phyloP scores from a whole-genome alignment of 2,797 vertebrate species.

The Amniataba percoides region DNA sequence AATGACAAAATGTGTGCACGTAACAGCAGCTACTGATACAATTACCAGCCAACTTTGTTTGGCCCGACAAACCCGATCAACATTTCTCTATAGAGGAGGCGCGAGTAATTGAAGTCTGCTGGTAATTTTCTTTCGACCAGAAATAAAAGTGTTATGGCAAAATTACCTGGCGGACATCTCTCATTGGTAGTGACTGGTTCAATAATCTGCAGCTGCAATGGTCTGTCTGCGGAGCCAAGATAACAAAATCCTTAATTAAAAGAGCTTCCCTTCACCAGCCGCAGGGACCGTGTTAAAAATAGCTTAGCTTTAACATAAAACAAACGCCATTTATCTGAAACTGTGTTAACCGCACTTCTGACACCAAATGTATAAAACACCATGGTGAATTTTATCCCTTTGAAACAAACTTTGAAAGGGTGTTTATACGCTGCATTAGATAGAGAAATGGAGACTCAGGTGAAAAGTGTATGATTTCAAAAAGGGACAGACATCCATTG shows the following conservation, averaged over 20 bases:
- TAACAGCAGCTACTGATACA: background rate
- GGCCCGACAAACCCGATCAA: background rate
- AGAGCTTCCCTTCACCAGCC: background rate
- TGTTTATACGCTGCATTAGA: background rate
- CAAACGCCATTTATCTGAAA: background rate
- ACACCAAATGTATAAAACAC: background rate
- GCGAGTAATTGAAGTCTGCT: slow-evolving; percentile 21
- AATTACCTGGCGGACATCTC: slow-evolving; percentile 16
- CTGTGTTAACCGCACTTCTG: background rate
- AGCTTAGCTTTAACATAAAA: background rate
- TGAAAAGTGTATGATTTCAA: background rate
- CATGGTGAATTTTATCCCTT: background rate
- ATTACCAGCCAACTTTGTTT: background rate
- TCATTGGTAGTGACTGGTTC: slow-evolving; percentile 27
- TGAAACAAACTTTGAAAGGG: background rate
- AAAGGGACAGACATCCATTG: background rate
- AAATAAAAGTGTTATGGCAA: slow-evolving; percentile 10
- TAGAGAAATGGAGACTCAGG: background rate
- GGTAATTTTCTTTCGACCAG: slow-evolving; percentile 9
- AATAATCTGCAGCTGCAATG: slow-evolving; percentile 20
- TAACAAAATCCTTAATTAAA: slow-evolving; percentile 53
- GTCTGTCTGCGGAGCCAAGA: slow-evolving; percentile 48
- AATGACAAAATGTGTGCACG: too few relatives aligned
- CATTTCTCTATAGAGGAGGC: background rate
- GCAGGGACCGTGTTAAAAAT: slow-evolving; percentile 29